These are phyloP conservation scores for Drosophila repletoides DNA, from an alignment of 1,140 invertebrate genomes.

Conservation along the genomic window DNA sequence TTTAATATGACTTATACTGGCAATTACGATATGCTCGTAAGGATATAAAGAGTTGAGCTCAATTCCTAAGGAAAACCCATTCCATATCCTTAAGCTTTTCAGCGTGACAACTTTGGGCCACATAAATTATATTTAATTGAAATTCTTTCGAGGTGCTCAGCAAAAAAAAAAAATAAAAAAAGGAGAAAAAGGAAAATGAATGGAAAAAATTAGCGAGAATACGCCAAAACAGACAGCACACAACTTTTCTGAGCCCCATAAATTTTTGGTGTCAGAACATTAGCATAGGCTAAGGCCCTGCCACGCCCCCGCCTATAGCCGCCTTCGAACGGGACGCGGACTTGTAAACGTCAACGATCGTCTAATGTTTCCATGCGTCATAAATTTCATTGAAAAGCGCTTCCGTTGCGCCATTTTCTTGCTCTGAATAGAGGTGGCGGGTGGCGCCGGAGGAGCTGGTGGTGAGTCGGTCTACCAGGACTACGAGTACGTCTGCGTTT, in stretches of 20 bases:
- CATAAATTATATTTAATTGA: constrained; percentile 81
- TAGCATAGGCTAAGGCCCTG: constrained; percentile 31
- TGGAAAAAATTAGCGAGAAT: constrained; percentile 56
- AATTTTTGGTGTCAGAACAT: constrained; percentile 65
- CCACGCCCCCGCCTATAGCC: background rate
- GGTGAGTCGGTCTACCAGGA: background rate
- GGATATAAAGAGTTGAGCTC: too few species aligned
- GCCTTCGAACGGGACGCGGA: constrained; percentile 26
- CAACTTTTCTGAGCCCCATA: constrained; percentile 57
- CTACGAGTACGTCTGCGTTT: constrained; percentile 11
- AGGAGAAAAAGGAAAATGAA: too few species aligned
- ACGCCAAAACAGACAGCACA: constrained; percentile 56
- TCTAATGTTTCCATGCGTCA: constrained; percentile 81
- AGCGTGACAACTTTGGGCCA: constrained; percentile 52
- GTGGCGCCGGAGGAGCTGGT: background rate
- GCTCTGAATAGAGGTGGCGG: constrained; percentile 31
- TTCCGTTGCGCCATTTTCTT: constrained; percentile 80
- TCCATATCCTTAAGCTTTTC: background rate
- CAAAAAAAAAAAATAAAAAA: background rate
- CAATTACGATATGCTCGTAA: too few species aligned
- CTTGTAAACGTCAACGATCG: constrained; percentile 80
- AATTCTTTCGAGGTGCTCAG: constrained; percentile 60
- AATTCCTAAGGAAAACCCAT: background rate
- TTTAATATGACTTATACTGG: too few species aligned
- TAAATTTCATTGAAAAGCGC: constrained; percentile 81